phyloP scores from a whole-genome alignment of 2,888 invertebrate species.

The Dioctria linearis region DNA sequence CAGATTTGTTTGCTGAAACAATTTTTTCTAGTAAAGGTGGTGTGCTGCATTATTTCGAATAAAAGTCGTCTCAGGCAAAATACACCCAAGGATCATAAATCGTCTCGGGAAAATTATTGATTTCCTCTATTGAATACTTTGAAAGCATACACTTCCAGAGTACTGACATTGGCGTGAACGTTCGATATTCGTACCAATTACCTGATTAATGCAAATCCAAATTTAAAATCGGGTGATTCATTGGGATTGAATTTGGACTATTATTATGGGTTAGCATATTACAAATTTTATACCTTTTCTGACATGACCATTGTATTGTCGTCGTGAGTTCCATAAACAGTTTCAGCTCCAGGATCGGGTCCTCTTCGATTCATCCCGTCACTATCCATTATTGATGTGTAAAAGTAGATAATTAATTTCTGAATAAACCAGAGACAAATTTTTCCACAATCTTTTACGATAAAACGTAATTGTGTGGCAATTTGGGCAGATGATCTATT shows the following conservation, averaged over 20 bases:
- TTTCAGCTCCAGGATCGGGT: constrained; percentile 80
- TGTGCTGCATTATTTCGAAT: neutral
- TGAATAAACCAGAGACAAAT: constrained; percentile 56
- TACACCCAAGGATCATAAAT: constrained; percentile 20
- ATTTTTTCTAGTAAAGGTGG: no score
- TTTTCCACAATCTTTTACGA: constrained; percentile 43
- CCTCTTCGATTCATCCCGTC: constrained; percentile 61
- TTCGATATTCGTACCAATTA: neutral
- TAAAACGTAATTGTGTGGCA: constrained; percentile 49
- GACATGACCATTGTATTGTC: constrained; percentile 98
- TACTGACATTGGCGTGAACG: constrained; percentile 14
- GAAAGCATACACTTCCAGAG: constrained; percentile 1
- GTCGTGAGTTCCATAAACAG: constrained; percentile 94
- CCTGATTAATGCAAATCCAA: constrained; percentile 19
- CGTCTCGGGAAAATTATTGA: constrained; percentile 41
- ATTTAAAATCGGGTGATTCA: constrained; percentile 30
- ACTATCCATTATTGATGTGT: constrained; percentile 56
- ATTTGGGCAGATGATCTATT: neutral
- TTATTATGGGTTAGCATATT: neutral
- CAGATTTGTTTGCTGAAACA: no score
- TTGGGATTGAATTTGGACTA: neutral
- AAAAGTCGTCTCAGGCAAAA: constrained; percentile 9
- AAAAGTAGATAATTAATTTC: constrained; percentile 55
- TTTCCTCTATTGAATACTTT: constrained; percentile 13
- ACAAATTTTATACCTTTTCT: constrained; percentile 78